phyloP scores from a whole-genome alignment of 2,888 invertebrate genomes.

The Adela reaumurella region DNA sequence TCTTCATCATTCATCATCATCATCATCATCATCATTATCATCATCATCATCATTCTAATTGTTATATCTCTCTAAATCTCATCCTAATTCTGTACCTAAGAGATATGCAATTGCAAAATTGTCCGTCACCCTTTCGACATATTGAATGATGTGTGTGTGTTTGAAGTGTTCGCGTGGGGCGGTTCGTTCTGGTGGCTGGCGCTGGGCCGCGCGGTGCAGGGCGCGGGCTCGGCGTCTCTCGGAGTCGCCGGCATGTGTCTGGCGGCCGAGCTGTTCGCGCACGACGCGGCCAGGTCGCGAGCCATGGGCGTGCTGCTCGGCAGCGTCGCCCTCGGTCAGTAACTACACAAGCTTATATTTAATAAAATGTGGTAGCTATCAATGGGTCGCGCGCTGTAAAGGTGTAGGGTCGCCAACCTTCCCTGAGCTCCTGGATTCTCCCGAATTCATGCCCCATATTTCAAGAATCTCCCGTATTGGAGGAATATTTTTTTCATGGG shows the following conservation, averaged over 20 bases:
- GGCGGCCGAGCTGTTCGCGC: slow-evolving; percentile 15
- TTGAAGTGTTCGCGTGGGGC: slow-evolving; percentile 12
- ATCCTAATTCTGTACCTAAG: too few species aligned
- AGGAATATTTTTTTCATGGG: too few species aligned
- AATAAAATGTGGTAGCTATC: background rate
- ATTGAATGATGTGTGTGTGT: slow-evolving; percentile 1
- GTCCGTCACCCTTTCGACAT: too few species aligned
- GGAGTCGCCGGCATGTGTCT: slow-evolving; percentile 35
- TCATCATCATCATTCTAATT: too few species aligned
- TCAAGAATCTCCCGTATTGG: too few species aligned
- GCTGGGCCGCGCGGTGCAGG: slow-evolving; percentile 26
- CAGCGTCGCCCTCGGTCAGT: slow-evolving; percentile 35
- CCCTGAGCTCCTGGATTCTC: too few species aligned
- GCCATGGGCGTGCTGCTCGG: slow-evolving; percentile 33
- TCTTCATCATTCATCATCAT: too few species aligned
- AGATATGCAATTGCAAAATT: too few species aligned
- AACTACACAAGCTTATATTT: too few species aligned
- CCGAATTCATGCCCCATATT: too few species aligned
- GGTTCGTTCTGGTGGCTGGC: slow-evolving; percentile 10
- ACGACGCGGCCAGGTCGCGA: slow-evolving; percentile 17
- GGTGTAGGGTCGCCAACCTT: slow-evolving; percentile 32
- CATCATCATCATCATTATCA: too few species aligned
- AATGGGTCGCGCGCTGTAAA: slow-evolving; percentile 24
- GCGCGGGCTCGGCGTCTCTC: slow-evolving; percentile 29
- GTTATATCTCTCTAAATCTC: too few species aligned